These are phyloP conservation scores for Pogonus chalceus DNA, from an alignment of 1,140 invertebrate species.

Conservation along the genomic window DNA sequence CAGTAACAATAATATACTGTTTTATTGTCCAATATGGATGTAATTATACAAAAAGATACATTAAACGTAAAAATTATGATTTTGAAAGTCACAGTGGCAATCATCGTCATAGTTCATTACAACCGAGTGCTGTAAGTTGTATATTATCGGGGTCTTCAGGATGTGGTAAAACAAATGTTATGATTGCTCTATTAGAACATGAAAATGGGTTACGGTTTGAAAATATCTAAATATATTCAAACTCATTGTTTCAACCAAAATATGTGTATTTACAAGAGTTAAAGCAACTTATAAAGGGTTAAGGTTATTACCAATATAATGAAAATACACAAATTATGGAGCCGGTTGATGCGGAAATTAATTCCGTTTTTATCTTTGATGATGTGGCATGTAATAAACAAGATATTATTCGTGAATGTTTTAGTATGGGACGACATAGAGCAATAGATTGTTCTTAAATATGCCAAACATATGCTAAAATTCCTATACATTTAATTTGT, in stretches of 20 bases:
- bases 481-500: slow-evolving; percentile 31
- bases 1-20: too few species aligned
- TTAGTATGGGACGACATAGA: slow-evolving; percentile 29
- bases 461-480: slow-evolving; percentile 28
- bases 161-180: slow-evolving; percentile 33
- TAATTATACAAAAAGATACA: neutral
- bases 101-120: slow-evolving; percentile 4
- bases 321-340: slow-evolving; percentile 23
- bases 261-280: slow-evolving; percentile 26
- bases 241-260: slow-evolving; percentile 32
- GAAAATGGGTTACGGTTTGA: slow-evolving; percentile 31
- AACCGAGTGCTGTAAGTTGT: slow-evolving; percentile 20
- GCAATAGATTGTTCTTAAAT: slow-evolving; percentile 28
- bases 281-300: slow-evolving; percentile 22
- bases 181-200: slow-evolving; percentile 24
- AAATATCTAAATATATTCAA: slow-evolving; percentile 35
- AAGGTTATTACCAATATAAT: slow-evolving; percentile 22
- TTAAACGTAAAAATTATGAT: neutral
- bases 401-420: slow-evolving; percentile 26
- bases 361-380: slow-evolving; percentile 32
- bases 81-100: neutral
- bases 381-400: slow-evolving; percentile 29
- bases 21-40: too few species aligned
- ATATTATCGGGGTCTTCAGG: slow-evolving; percentile 27
- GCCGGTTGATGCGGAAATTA: slow-evolving; percentile 19